Percentiles rank a stretch among this genome's conserved stretches.
Evolutionary conservation across 2,888 invertebrate genomes (phyloP).

Genomic region (Brenthis daphne): DNA sequence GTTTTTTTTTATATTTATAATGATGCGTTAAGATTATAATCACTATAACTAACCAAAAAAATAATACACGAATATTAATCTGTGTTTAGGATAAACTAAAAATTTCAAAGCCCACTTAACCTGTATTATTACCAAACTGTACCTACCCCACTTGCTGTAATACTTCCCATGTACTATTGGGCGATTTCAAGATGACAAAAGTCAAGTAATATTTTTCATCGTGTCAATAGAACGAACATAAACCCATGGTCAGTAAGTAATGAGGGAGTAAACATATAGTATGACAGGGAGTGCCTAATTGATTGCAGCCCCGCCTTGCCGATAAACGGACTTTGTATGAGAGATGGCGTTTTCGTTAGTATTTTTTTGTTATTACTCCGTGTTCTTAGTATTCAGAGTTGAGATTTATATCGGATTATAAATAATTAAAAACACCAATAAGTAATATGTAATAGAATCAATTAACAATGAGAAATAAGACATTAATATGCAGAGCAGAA

Average conservation of each 20-base stretch:
- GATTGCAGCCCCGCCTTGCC: slow-evolving; percentile 68
- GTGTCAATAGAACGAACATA: slow-evolving; percentile 46
- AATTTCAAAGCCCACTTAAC: not conserved
- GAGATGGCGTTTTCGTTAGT: slow-evolving; percentile 17
- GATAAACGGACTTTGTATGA: slow-evolving; percentile 41
- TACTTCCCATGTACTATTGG: not conserved
- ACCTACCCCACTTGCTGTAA: not conserved
- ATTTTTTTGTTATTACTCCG: slow-evolving; percentile 7
- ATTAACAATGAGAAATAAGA: too few species aligned
- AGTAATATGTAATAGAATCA: too few species aligned
- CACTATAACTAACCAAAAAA: too few species aligned
- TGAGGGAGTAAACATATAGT: slow-evolving; percentile 76
- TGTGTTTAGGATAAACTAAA: not conserved
- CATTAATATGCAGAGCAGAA: too few species aligned
- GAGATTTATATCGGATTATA: too few species aligned
- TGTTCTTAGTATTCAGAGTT: too few species aligned
- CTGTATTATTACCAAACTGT: not conserved
- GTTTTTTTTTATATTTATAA: too few species aligned
- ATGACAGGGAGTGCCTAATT: slow-evolving; percentile 71
- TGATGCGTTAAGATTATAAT: too few species aligned
- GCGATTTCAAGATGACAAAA: slow-evolving; percentile 21
- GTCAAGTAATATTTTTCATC: slow-evolving; percentile 37
- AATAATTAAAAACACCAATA: too few species aligned
- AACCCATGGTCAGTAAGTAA: slow-evolving; percentile 71
- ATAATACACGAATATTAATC: too few species aligned